These are phyloP conservation scores for Drosophila meridionalis DNA, from an alignment of 2,888 invertebrate species.

Conservation along the genomic window DNA sequence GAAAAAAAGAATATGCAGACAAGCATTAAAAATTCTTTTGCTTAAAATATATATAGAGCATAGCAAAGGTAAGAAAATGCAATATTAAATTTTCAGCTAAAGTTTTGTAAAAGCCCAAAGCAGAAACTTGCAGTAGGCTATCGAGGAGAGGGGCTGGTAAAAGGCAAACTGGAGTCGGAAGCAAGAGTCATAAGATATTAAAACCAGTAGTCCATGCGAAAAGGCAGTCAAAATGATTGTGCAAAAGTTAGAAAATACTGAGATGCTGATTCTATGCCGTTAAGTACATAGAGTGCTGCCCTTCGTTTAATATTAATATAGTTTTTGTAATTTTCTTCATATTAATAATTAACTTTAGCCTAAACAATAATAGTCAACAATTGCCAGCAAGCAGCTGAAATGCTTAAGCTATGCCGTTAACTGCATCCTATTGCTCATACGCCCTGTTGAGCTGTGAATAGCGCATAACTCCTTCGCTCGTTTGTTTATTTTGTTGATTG, in stretches of 20 bases:
- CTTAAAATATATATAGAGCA: not conserved
- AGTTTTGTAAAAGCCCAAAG: conserved; percentile 17
- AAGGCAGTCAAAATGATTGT: not conserved
- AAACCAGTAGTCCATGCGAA: not conserved
- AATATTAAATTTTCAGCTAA: conserved; percentile 16
- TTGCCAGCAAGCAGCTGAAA: conserved; percentile 19
- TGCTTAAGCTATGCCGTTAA: conserved; percentile 24
- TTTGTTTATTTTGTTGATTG: conserved; percentile 44
- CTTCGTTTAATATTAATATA: conserved; percentile 1
- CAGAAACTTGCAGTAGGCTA: conserved; percentile 3
- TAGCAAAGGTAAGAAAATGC: conserved; percentile 1
- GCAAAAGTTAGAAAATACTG: not conserved
- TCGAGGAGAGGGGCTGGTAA: not conserved
- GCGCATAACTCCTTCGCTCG: not conserved
- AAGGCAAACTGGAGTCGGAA: not conserved
- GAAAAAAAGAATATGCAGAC: conserved; percentile 6
- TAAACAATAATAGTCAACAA: conserved; percentile 3
- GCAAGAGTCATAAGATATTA: conserved; percentile 12
- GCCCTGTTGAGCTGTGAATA: conserved; percentile 33
- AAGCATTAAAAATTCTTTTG: conserved; percentile 16
- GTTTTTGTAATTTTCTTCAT: not conserved
- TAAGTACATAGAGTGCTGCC: not conserved
- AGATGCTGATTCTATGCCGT: not conserved
- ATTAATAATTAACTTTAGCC: conserved; percentile 3
- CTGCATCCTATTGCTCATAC: conserved; percentile 45